These are phyloP conservation scores for Fundulus diaphanus DNA, from an alignment of 2,797 vertebrate species.

Conservation along the genomic window DNA sequence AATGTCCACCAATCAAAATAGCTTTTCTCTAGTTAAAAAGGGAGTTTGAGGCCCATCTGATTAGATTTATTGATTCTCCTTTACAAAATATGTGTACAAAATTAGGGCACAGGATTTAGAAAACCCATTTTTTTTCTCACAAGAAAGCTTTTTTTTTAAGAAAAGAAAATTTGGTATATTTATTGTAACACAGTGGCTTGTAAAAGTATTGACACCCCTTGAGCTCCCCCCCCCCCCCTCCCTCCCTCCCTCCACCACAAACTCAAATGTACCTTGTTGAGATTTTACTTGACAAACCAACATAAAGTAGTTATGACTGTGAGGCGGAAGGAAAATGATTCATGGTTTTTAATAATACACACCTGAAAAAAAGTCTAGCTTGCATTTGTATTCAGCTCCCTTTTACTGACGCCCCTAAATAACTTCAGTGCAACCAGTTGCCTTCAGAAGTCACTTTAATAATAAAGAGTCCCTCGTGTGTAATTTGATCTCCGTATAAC, in stretches of 20 bases:
- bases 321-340: background rate
- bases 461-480: background rate
- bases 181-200: background rate
- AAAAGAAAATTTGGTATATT: background rate
- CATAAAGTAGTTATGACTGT: background rate
- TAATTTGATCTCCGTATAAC: background rate
- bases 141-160: too few relatives aligned
- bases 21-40: background rate
- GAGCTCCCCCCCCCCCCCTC: background rate
- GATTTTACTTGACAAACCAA: background rate
- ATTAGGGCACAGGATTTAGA: constrained; percentile 22
- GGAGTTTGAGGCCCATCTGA: background rate
- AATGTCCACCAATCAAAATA: background rate
- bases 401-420: background rate
- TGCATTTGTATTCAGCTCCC: background rate
- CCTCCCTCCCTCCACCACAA: background rate
- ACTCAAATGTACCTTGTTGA: background rate
- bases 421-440: background rate
- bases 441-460: background rate
- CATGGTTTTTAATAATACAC: background rate
- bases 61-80: background rate
- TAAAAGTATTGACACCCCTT: background rate
- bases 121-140: constrained; percentile 37
- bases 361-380: background rate
- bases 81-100: constrained; percentile 37